A percentile compares a stretch with the other conserved stretches of the same genome.
Evolutionary conservation across 2,888 invertebrate species (phyloP).

Genomic region (Clunio marinus): DNA sequence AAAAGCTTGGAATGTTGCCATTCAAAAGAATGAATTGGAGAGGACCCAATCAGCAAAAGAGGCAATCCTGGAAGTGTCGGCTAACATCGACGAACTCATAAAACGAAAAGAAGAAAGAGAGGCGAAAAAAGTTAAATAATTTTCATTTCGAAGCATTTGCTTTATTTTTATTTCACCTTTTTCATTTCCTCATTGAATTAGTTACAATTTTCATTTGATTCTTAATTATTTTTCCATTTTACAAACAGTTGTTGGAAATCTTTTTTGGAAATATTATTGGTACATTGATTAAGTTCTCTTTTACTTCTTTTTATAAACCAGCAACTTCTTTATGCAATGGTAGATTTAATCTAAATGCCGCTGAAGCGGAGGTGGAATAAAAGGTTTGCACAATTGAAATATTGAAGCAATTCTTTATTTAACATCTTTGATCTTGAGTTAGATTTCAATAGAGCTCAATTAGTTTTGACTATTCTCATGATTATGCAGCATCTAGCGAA

Average conservation of each 20-base stretch:
- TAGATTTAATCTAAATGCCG: too few species aligned
- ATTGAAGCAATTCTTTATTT: too few species aligned
- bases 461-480: not conserved
- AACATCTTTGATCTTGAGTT: too few species aligned
- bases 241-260: too few species aligned
- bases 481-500: not conserved
- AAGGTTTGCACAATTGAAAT: not conserved
- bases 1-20: not conserved
- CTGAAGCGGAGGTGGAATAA: not conserved
- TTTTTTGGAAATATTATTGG: too few species aligned
- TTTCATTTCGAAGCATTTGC: conserved; percentile 32
- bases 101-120: not conserved
- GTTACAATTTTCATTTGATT: not conserved
- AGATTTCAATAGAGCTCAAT: not conserved
- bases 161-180: conserved; percentile 35
- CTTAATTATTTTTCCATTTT: too few species aligned
- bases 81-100: not conserved
- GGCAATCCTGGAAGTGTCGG: not conserved
- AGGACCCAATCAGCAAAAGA: not conserved
- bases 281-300: not conserved
- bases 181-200: too few species aligned
- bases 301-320: not conserved
- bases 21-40: not conserved
- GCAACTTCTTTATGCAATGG: not conserved
- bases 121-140: not conserved